phyloP scores from a whole-genome alignment of 2,113 vertebrate species.

The Prionailurus bengalensis region DNA sequence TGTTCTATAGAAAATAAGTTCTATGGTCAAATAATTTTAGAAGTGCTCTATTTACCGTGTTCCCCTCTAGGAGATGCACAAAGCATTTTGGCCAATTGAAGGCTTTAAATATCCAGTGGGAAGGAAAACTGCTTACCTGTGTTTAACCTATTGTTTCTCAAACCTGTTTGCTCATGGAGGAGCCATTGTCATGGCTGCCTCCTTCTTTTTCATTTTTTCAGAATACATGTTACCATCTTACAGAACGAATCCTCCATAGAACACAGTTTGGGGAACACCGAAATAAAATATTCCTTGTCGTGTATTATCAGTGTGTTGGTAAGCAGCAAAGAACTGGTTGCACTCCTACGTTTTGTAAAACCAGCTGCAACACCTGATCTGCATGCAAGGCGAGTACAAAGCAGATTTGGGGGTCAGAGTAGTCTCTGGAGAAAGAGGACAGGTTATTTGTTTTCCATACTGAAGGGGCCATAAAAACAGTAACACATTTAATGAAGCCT shows the following conservation, averaged over 20 bases:
- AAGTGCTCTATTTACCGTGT: not conserved
- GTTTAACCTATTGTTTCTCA: not conserved
- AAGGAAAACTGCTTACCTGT: not conserved
- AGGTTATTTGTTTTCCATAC: slow-evolving; percentile 78
- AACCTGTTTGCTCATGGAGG: not conserved
- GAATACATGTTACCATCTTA: not conserved
- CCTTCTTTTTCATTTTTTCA: not conserved
- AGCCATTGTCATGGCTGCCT: not conserved
- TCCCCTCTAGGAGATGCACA: not conserved
- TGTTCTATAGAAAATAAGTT: slow-evolving; percentile 51
- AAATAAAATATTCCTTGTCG: slow-evolving; percentile 20
- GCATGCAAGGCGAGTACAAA: slow-evolving; percentile 65
- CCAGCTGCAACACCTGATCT: slow-evolving; percentile 19
- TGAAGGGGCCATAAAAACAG: slow-evolving; percentile 71
- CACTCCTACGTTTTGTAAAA: slow-evolving; percentile 62
- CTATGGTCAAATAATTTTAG: slow-evolving; percentile 39
- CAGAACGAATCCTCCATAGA: not conserved
- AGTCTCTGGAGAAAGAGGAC: slow-evolving; percentile 66
- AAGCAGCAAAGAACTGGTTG: slow-evolving; percentile 25
- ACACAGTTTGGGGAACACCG: not conserved
- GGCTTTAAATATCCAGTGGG: not conserved
- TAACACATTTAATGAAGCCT: slow-evolving; percentile 78
- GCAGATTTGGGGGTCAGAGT: slow-evolving; percentile 39
- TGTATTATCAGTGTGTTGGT: not conserved
- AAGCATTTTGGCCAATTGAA: slow-evolving; percentile 44